phyloP scores from a whole-genome alignment of 2,797 vertebrate genomes.

The Odontamblyopus lacepedii region DNA sequence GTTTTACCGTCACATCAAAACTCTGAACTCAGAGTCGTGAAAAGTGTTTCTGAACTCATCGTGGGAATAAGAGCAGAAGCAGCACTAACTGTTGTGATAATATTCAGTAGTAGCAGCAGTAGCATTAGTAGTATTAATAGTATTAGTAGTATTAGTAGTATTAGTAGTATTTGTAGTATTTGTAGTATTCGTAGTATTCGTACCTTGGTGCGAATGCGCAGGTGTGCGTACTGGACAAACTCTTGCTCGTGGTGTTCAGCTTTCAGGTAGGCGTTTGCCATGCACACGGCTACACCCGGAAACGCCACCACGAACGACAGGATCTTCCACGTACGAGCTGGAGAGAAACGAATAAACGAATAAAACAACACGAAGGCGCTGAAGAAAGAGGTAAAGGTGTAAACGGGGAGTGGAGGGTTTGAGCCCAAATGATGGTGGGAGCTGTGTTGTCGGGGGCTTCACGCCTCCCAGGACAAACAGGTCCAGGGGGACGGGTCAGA shows the following conservation, averaged over 20 bases:
- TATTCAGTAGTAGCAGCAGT: not conserved
- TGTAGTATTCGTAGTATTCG: not conserved
- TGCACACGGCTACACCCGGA: constrained; percentile 82
- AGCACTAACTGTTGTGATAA: no score
- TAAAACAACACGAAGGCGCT: no score
- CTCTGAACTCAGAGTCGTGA: no score
- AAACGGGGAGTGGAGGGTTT: no score
- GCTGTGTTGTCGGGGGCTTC: no score
- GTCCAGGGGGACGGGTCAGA: no score
- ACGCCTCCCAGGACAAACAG: no score
- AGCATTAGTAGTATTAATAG: not conserved
- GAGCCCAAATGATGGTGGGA: no score
- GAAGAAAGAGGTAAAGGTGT: no score
- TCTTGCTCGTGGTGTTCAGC: constrained; percentile 49
- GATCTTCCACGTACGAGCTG: constrained; percentile 82
- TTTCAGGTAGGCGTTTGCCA: constrained; percentile 83
- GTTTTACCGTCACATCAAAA: no score
- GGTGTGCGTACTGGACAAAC: constrained; percentile 81
- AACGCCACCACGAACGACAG: constrained; percentile 79
- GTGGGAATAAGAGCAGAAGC: constrained; percentile 22
- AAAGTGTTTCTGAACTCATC: no score
- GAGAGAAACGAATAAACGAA: no score
- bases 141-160: constrained; percentile 25
- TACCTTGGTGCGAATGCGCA: constrained; percentile 89
- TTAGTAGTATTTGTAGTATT: constrained; percentile 24